phyloP scores from a whole-genome alignment of 1,140 invertebrate genomes.

The Belonocnema kinseyi region DNA sequence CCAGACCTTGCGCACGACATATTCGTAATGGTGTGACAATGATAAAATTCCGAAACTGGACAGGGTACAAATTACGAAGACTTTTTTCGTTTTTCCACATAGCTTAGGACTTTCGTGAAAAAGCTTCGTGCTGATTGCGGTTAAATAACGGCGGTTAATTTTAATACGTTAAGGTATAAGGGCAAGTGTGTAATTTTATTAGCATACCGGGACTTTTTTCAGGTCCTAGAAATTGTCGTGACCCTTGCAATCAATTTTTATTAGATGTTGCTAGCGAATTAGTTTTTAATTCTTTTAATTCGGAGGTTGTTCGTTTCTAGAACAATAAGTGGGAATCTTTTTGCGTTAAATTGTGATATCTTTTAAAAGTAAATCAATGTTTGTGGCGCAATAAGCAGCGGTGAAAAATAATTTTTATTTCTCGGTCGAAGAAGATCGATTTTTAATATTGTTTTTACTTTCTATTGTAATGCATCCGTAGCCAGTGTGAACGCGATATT shows the following conservation, averaged over 20 bases:
- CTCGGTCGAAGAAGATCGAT: neutral
- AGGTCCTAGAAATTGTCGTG: neutral
- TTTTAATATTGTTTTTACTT: slow-evolving; percentile 3
- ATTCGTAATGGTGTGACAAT: neutral
- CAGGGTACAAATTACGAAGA: neutral
- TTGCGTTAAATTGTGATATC: slow-evolving; percentile 24
- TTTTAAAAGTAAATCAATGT: slow-evolving; percentile 20
- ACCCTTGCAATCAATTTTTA: slow-evolving; percentile 5
- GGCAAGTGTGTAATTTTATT: slow-evolving; percentile 26
- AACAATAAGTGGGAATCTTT: neutral
- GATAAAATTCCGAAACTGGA: neutral
- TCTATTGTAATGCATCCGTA: slow-evolving; percentile 6
- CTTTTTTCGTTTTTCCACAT: neutral
- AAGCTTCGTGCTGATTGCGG: neutral
- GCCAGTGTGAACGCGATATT: slow-evolving; percentile 5
- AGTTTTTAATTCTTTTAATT: slow-evolving; percentile 16
- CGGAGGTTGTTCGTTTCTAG: neutral
- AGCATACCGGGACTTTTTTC: neutral
- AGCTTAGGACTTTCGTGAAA: too few relatives aligned
- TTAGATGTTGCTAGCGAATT: slow-evolving; percentile 25
- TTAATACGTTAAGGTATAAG: slow-evolving; percentile 6
- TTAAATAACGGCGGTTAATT: slow-evolving; percentile 6
- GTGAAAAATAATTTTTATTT: neutral
- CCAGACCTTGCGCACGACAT: too few relatives aligned
- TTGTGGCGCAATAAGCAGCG: neutral